These are phyloP conservation scores for Phodopus roborovskii DNA, from an alignment of 2,113 vertebrate genomes.

Conservation along the genomic window DNA sequence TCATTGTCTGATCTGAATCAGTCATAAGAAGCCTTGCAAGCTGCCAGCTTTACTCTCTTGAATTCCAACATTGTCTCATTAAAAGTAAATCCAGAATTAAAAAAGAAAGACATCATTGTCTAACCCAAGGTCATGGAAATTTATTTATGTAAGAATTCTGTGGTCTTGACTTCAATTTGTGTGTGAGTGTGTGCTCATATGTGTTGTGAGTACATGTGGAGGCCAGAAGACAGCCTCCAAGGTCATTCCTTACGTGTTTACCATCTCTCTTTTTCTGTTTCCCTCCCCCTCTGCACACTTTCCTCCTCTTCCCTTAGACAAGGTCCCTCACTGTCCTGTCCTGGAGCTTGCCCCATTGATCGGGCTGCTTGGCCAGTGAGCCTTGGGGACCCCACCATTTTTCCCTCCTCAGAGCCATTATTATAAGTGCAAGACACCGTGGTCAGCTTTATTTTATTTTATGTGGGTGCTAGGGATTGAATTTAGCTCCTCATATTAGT, in stretches of 20 bases:
- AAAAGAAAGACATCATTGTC: neutral
- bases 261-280: neutral
- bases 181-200: neutral
- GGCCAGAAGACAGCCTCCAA: neutral
- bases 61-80: neutral
- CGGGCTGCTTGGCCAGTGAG: neutral
- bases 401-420: neutral
- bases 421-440: too few relatives aligned
- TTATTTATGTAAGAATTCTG: neutral
- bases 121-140: neutral
- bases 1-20: neutral
- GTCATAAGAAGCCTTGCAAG: neutral
- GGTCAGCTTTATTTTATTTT: too few relatives aligned
- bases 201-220: neutral
- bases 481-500: neutral
- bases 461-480: neutral
- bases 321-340: neutral
- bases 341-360: neutral
- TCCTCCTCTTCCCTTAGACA: neutral
- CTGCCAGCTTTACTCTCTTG: neutral
- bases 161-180: neutral
- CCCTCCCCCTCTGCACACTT: too few relatives aligned
- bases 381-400: too few relatives aligned
- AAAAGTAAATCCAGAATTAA: neutral
- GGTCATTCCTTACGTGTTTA: neutral